Evolutionary conservation across 2,113 vertebrate species (phyloP).

Genomic region (Callocephalon fimbriatum): DNA sequence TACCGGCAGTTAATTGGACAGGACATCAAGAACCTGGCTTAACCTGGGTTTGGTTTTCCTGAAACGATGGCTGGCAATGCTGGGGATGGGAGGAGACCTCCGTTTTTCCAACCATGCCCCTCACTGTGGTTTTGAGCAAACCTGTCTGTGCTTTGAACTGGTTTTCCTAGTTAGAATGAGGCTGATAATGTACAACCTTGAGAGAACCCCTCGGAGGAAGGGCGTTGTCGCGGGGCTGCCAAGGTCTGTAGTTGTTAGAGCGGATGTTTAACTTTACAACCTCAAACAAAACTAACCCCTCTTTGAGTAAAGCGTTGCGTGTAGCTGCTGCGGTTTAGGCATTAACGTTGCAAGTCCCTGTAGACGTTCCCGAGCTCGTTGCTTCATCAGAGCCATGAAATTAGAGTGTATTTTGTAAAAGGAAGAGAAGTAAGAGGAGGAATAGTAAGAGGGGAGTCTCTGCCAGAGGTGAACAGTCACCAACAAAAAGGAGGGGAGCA

Average conservation of each 20-base stretch:
- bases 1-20: neutral
- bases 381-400: neutral
- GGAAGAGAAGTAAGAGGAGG: neutral
- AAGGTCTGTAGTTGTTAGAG: neutral
- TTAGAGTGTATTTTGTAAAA: neutral
- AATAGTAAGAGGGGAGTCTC: neutral
- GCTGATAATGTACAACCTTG: neutral
- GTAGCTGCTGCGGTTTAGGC: neutral
- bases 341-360: neutral
- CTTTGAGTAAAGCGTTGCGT: neutral
- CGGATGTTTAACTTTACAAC: neutral
- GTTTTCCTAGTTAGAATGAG: neutral
- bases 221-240: neutral
- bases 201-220: neutral
- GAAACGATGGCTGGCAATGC: neutral
- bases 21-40: neutral
- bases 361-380: accelerated
- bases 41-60: neutral
- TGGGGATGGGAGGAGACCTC: neutral
- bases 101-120: neutral
- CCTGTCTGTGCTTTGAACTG: neutral
- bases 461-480: neutral
- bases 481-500: neutral
- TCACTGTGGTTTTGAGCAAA: neutral
- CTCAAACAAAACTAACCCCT: neutral